A percentile compares a stretch with the other conserved stretches of the same genome.
These are phyloP conservation scores for Eurytoma californica DNA, from an alignment of 2,888 invertebrate species.

Conservation along the genomic window DNA sequence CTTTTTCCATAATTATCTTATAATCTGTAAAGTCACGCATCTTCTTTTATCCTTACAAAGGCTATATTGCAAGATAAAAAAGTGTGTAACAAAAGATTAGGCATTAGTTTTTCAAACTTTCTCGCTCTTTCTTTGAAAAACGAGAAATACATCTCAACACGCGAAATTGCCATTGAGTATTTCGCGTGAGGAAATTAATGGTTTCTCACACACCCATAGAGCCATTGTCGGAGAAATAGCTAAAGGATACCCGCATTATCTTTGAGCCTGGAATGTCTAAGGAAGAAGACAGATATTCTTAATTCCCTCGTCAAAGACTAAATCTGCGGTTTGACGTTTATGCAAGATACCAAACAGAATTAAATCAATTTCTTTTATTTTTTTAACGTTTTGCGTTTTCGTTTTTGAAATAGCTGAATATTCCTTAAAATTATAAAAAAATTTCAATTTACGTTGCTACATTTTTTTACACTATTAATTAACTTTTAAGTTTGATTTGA, in stretches of 20 bases:
- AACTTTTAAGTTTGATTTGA: too few relatives aligned
- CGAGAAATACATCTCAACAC: not conserved
- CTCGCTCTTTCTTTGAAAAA: not conserved
- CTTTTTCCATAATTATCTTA: too few relatives aligned
- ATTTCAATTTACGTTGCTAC: too few relatives aligned
- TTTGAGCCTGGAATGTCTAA: slow-evolving; percentile 60
- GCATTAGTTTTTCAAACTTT: not conserved
- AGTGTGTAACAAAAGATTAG: too few relatives aligned
- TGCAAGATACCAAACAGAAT: not conserved
- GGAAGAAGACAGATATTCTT: slow-evolving; percentile 68
- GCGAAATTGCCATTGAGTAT: slow-evolving; percentile 32
- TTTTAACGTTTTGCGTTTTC: too few relatives aligned
- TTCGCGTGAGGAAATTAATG: slow-evolving; percentile 64
- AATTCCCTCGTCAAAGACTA: slow-evolving; percentile 62
- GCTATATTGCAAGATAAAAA: too few relatives aligned
- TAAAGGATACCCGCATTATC: slow-evolving; percentile 48
- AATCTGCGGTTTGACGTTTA: not conserved
- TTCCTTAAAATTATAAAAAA: too few relatives aligned
- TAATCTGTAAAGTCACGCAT: too few relatives aligned
- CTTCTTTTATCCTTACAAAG: too few relatives aligned
- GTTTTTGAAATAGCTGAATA: too few relatives aligned
- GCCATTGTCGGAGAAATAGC: slow-evolving; percentile 62
- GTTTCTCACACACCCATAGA: slow-evolving; percentile 60
- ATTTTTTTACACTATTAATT: too few relatives aligned
- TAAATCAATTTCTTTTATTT: slow-evolving; percentile 31